Percentiles rank a stretch among this genome's conserved stretches.
These are phyloP conservation scores for Corvus cornix DNA, from an alignment of 2,113 vertebrate species.

Conservation along the genomic window DNA sequence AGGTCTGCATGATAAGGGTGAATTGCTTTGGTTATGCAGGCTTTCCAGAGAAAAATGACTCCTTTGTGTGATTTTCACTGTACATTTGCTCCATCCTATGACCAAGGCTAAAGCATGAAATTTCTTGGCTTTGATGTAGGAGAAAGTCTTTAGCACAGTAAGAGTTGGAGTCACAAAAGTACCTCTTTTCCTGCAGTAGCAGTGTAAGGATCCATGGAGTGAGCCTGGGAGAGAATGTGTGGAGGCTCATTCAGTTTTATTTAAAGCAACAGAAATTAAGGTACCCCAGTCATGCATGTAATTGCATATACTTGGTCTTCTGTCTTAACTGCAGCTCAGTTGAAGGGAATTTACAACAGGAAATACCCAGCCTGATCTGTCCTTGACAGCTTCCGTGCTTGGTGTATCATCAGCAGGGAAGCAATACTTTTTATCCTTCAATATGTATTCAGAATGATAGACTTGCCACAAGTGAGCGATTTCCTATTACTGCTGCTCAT, in stretches of 20 bases:
- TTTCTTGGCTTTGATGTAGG: background rate
- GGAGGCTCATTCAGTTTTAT: background rate
- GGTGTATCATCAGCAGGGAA: background rate
- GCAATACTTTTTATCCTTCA: background rate
- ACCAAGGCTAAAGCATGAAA: background rate
- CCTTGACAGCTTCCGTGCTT: background rate
- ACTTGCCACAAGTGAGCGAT: background rate
- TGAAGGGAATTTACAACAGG: background rate
- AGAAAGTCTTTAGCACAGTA: background rate
- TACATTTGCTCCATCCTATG: background rate
- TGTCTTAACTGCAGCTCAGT: background rate
- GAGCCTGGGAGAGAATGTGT: background rate
- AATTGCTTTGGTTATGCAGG: background rate
- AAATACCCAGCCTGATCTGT: background rate
- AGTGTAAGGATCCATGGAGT: background rate
- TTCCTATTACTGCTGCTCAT: background rate
- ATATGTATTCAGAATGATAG: background rate
- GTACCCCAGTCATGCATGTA: background rate
- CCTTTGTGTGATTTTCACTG: background rate
- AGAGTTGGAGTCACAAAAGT: background rate
- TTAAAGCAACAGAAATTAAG: constrained; percentile 12
- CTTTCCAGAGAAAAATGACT: background rate
- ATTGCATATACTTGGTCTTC: background rate
- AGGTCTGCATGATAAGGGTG: background rate
- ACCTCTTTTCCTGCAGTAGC: background rate